Evolutionary conservation across 2,888 invertebrate genomes (phyloP), one percentile per base, ranked within the genome.

Genomic region (Steinernema scapterisci): DNA sequence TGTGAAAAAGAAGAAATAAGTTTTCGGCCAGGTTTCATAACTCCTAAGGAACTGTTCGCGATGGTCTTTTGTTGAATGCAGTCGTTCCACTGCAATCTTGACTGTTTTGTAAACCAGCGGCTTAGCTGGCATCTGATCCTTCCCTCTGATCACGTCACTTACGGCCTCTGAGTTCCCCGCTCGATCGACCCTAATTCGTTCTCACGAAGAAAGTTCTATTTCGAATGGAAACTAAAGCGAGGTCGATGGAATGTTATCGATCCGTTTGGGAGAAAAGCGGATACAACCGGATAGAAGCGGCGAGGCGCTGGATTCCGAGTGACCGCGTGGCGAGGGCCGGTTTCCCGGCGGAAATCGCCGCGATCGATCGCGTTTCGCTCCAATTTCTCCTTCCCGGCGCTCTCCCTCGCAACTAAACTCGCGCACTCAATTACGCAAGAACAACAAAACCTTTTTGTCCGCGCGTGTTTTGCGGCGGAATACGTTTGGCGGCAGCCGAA

Each of bases 401-500:
- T 25, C 11, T 9, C 51, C 27, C 25, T 25, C 63, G 63, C 38
- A 38, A 48, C 19, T 19, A 27, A 25, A 27, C 63, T 25, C 63
- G 25, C 19, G 23, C 63, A 63, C 63, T 63, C 63, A 63, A 63
- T 63, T 63, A 63, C 63, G 38, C 38, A 63, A 63, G 63, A 63
- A 63, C 63, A 45, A 72, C 72, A 72, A 56, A 44, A 27, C 54
- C 44, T 52, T 72, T 72, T 72, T 52, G 48, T 71, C 19, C n/a
- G 72, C 51, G 38, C 13, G 31, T 38, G 38, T 38, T 38, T 38
- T 38, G 38, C 48, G 19, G 44, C 43, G 51, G 43, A 72, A 51
- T 51, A 72, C 44, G 25, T 48, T 25, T 38, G 51, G 21, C 63
- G 63, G 44, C 21, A 25, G n/a, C 19, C 21, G 38, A 54, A 72